Conservation (phyloP, 2,113 vertebrate species). For the Rafetus swinhoei region DNA sequence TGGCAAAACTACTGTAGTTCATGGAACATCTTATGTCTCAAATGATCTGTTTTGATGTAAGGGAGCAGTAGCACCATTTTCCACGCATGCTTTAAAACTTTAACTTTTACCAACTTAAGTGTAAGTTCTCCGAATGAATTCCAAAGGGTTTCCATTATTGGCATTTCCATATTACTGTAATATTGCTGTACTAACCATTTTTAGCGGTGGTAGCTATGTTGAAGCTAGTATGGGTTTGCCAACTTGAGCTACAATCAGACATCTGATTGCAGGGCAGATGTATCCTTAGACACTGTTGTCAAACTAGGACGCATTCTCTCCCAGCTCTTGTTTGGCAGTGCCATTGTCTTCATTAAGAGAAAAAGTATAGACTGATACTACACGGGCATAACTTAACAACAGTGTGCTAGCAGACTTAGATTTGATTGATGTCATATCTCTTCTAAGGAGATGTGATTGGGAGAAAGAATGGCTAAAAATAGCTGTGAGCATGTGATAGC, state of each 20-base stretch:
- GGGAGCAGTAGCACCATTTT: background rate
- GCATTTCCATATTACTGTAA: background rate
- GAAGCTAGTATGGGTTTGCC: background rate
- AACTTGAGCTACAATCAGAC: background rate
- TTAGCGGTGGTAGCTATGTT: background rate
- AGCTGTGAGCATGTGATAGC: background rate
- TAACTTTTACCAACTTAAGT: background rate
- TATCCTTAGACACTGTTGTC: background rate
- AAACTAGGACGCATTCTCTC: background rate
- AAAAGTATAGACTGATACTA: background rate
- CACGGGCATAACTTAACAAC: background rate
- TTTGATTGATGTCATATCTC: background rate
- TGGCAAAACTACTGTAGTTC: background rate
- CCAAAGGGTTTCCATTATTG: background rate
- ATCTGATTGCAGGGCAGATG: background rate
- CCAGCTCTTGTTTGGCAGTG: background rate
- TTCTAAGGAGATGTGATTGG: background rate
- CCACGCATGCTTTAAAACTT: background rate
- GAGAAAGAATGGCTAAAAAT: too few relatives aligned
- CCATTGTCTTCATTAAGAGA: background rate
- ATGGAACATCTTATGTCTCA: background rate
- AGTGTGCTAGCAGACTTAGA: background rate
- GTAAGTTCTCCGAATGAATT: background rate
- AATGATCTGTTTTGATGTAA: background rate
- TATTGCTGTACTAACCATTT: background rate